These are phyloP conservation scores for Lydus trimaculatus DNA, from an alignment of 2,888 invertebrate genomes.

Conservation along the genomic window DNA sequence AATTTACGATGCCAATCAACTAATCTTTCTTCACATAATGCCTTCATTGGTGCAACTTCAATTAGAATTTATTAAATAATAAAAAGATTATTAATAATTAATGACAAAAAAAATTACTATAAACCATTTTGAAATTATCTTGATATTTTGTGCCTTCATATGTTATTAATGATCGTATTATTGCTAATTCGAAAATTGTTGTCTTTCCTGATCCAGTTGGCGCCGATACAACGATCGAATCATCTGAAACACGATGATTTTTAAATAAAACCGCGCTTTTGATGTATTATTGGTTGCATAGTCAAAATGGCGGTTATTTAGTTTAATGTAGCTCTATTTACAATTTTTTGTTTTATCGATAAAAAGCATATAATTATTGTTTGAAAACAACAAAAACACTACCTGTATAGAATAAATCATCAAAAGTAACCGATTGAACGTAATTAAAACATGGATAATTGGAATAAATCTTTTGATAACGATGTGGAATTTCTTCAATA, in stretches of 20 bases:
- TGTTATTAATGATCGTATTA: too few relatives aligned
- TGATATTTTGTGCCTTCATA: constrained; percentile 58
- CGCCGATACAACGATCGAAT: constrained; percentile 76
- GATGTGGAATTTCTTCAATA: constrained; percentile 48
- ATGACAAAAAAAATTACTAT: too few relatives aligned
- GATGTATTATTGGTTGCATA: background rate
- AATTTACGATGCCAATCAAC: constrained; percentile 79
- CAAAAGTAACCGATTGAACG: constrained; percentile 68
- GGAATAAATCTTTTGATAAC: constrained; percentile 44
- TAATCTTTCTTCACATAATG: constrained; percentile 75
- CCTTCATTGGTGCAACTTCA: constrained; percentile 82
- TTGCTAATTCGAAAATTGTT: constrained; percentile 81
- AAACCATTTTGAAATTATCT: constrained; percentile 67
- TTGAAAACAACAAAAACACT: too few relatives aligned
- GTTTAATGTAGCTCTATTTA: too few relatives aligned
- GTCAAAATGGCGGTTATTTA: too few relatives aligned
- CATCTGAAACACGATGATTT: too few relatives aligned
- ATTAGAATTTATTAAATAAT: too few relatives aligned
- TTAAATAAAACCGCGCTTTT: too few relatives aligned
- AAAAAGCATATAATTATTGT: too few relatives aligned
- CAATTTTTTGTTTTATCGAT: too few relatives aligned
- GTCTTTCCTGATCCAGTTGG: constrained; percentile 89
- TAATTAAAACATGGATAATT: constrained; percentile 67
- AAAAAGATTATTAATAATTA: too few relatives aligned
- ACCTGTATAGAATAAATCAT: too few relatives aligned